Percentiles rank a stretch among this genome's conserved stretches.
Conservation (phyloP, 1,140 invertebrate genomes). For the Macrostomum lignano region DNA sequence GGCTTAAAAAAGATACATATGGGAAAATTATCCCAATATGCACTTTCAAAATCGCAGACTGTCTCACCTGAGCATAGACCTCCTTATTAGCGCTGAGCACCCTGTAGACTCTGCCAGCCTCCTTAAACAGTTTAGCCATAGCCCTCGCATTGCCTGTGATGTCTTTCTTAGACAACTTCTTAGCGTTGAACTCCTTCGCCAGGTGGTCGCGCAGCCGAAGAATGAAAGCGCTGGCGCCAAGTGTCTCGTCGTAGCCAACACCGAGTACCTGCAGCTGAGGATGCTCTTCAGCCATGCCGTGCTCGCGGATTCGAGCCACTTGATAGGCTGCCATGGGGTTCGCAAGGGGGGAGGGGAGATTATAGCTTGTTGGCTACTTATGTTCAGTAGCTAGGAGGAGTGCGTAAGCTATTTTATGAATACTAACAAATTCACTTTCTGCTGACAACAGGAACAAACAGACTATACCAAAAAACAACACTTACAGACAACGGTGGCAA, state of each 20-base stretch:
- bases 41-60: too few relatives aligned
- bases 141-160: slow-evolving; percentile 45
- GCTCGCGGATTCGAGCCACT: slow-evolving; percentile 58
- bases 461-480: too few relatives aligned
- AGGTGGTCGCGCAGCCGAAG: slow-evolving; percentile 55
- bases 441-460: too few relatives aligned
- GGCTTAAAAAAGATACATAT: too few relatives aligned
- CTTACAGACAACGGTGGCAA: slow-evolving; percentile 60
- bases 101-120: slow-evolving; percentile 76
- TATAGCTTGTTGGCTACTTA: too few relatives aligned
- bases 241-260: slow-evolving; percentile 41
- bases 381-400: too few relatives aligned
- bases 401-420: too few relatives aligned
- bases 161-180: slow-evolving; percentile 50
- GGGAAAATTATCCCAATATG: too few relatives aligned
- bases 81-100: slow-evolving; percentile 73
- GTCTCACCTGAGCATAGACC: slow-evolving; percentile 48
- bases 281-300: slow-evolving; percentile 24
- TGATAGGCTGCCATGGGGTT: slow-evolving; percentile 39
- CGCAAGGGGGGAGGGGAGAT: too few relatives aligned
- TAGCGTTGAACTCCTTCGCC: slow-evolving; percentile 53
- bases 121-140: slow-evolving; percentile 79
- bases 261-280: slow-evolving; percentile 1
- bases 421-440: too few relatives aligned
- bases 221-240: slow-evolving; percentile 77